Evolutionary conservation across 2,113 vertebrate species (phyloP).

Genomic region (Scytalopus superciliaris): DNA sequence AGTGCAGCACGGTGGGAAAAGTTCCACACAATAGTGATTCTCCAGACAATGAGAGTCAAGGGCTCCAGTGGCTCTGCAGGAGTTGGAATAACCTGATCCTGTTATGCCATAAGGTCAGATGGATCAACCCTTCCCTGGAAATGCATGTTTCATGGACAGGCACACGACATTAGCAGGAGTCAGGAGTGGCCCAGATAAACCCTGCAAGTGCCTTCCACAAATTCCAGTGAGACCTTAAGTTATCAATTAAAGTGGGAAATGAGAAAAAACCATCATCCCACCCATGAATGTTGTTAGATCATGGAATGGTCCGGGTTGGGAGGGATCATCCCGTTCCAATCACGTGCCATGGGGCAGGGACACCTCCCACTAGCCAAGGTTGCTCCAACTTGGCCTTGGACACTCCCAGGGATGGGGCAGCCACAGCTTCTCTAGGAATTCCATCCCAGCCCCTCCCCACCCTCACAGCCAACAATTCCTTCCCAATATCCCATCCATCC

Average conservation of each 20-base stretch:
- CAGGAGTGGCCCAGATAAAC: background rate
- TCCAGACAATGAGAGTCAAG: fast-evolving
- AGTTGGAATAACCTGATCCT: background rate
- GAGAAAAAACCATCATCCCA: background rate
- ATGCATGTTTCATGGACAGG: fast-evolving
- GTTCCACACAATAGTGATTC: background rate
- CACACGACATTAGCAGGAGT: background rate
- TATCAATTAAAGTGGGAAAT: background rate
- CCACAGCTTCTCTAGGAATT: background rate
- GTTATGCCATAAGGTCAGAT: too few species aligned
- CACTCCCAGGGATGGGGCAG: background rate
- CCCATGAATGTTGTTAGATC: fast-evolving
- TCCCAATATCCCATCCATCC: background rate
- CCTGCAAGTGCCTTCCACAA: background rate
- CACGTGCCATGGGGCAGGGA: background rate
- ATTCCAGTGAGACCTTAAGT: background rate
- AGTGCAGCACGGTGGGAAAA: background rate
- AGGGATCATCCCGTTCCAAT: too few species aligned
- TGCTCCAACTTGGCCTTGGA: background rate
- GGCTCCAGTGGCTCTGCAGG: background rate
- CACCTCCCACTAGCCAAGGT: background rate
- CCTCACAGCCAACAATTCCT: background rate
- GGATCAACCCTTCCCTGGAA: background rate
- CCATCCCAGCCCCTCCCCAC: background rate
- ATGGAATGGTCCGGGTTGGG: background rate